Conservation (phyloP, 2,888 invertebrate genomes). For the Rhingia rostrata region DNA sequence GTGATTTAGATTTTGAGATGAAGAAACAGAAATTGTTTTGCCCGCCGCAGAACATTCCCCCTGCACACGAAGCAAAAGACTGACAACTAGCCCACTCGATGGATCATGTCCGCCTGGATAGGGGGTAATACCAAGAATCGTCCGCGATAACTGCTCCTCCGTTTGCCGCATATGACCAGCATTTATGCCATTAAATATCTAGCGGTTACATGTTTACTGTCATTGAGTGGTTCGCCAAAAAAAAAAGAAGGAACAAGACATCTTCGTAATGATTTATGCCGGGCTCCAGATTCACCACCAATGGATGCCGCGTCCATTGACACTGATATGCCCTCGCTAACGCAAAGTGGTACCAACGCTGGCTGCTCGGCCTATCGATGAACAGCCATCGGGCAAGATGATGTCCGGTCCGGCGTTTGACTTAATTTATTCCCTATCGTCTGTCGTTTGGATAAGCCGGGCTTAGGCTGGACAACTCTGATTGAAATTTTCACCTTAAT, state of each 20-base stretch:
- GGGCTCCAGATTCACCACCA: slow-evolving; percentile 19
- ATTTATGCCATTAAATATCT: slow-evolving; percentile 73
- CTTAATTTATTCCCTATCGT: slow-evolving; percentile 66
- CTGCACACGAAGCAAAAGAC: slow-evolving; percentile 17
- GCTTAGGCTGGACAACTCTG: slow-evolving; percentile 16
- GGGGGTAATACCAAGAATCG: slow-evolving; percentile 61
- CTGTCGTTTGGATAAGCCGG: slow-evolving; percentile 13
- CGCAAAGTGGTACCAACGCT: background rate
- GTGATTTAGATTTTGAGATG: slow-evolving; percentile 72
- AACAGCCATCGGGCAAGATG: slow-evolving; percentile 52
- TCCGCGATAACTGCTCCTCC: slow-evolving; percentile 23
- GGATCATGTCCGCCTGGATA: slow-evolving; percentile 69
- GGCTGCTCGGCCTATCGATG: slow-evolving; percentile 41
- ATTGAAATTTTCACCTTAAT: slow-evolving; percentile 58
- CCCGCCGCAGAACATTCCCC: slow-evolving; percentile 18
- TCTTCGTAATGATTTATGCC: slow-evolving; percentile 66
- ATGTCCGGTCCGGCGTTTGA: slow-evolving; percentile 46
- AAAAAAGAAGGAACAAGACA: slow-evolving; percentile 17
- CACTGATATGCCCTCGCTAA: slow-evolving; percentile 37
- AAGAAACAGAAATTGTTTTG: slow-evolving; percentile 65
- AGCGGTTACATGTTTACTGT: slow-evolving; percentile 71
- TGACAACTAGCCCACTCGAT: slow-evolving; percentile 67
- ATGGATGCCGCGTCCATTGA: slow-evolving; percentile 36
- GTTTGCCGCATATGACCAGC: slow-evolving; percentile 58
- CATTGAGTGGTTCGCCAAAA: slow-evolving; percentile 50